Conservation (phyloP, 1,140 invertebrate genomes). For the Magallana ariakensis region DNA sequence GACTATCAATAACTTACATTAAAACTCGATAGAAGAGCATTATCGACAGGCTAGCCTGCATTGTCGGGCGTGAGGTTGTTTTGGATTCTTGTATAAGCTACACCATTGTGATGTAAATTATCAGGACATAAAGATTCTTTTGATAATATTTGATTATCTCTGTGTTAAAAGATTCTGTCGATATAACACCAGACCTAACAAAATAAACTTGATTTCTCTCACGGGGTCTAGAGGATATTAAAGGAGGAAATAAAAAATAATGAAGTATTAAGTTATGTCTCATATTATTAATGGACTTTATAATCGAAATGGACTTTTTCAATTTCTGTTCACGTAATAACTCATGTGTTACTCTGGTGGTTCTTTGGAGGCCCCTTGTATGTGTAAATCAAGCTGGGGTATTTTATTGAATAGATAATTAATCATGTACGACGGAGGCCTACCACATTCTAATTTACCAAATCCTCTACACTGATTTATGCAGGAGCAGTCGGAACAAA, state of each 20-base stretch:
- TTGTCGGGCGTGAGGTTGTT: not conserved
- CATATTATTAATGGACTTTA: conserved; percentile 17
- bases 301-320: not conserved
- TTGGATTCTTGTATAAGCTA: not conserved
- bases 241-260: not conserved
- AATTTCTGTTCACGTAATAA: not conserved
- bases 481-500: too few species aligned
- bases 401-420: too few species aligned
- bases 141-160: conserved; percentile 35
- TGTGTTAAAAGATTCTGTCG: conserved; percentile 3
- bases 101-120: conserved; percentile 11
- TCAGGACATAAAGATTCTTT: conserved; percentile 23
- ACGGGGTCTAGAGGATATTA: not conserved
- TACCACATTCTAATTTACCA: too few species aligned
- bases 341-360: not conserved
- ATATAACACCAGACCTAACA: not conserved
- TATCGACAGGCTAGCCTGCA: conserved; percentile 1
- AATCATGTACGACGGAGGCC: too few species aligned
- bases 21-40: not conserved
- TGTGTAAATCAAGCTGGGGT: not conserved
- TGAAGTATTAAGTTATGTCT: conserved; percentile 11
- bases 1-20: conserved; percentile 31
- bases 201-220: conserved; percentile 20
- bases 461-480: too few species aligned
- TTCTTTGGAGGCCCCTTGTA: not conserved